These are phyloP conservation scores for Pipistrellus pipistrellus DNA, from an alignment of 2,797 vertebrate species.

Conservation along the genomic window DNA sequence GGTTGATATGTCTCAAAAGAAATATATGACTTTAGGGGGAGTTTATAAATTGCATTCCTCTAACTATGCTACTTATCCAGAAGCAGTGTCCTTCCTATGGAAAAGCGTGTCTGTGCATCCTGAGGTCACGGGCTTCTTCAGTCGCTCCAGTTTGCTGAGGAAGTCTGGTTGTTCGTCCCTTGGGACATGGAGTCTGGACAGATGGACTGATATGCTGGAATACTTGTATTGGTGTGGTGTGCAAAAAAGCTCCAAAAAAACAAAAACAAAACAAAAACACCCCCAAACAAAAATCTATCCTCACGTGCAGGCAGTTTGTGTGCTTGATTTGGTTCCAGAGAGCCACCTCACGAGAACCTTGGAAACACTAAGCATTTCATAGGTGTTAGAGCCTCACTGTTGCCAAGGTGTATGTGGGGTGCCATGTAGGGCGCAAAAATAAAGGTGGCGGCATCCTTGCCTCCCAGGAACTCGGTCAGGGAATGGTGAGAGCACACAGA, in stretches of 20 bases:
- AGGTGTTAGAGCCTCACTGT: neutral
- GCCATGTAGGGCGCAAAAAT: neutral
- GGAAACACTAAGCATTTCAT: neutral
- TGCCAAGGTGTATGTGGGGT: neutral
- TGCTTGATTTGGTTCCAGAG: neutral
- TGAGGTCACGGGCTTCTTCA: neutral
- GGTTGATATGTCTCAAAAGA: constrained; percentile 33
- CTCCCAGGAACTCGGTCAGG: neutral
- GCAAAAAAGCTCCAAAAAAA: neutral
- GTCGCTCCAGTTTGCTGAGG: neutral
- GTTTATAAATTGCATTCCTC: constrained; percentile 28
- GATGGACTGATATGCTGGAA: neutral
- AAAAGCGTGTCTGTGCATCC: neutral
- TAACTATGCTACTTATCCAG: neutral
- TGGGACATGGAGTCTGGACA: neutral
- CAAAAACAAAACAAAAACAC: neutral
- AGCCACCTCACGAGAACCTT: neutral
- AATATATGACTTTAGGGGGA: neutral
- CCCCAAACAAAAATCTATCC: neutral
- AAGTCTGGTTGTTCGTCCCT: neutral
- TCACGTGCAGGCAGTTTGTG: neutral
- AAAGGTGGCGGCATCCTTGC: neutral
- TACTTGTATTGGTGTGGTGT: neutral
- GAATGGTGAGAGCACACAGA: neutral
- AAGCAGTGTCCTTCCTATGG: constrained; percentile 25